Base-by-base conservation (phyloP, 2,888 invertebrate genomes). In the Labia minor region DNA sequence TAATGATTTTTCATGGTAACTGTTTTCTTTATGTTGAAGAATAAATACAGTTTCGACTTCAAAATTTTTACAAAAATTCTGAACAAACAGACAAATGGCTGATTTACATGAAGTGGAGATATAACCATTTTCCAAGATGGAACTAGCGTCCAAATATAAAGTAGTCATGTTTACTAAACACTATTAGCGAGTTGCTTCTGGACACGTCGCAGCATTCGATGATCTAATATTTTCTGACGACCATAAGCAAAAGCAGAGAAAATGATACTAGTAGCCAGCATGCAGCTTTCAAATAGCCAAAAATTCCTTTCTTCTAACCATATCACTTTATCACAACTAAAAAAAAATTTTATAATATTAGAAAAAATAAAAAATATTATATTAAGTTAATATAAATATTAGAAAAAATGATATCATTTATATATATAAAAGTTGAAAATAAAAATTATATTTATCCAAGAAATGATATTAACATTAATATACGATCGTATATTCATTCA, bases 231-330 rank as follows among this genome's bases (percentile, higher is more conserved):
- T 73, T 83, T 81, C 73, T 86, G 83, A 71, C 90, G 79, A 21
- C 85, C 76, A 76, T 84, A 82, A 0, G 88, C 88, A 68, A 85
- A 81, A 61, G 84, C 73, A 64, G 85, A 85, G 11, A 90, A 88
- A 19, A 84, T 75, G 0, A 87, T 74, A 1, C 87, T 86, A 33
- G 86, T 74, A 0, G 84, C 77, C 74, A 89, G 85, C 78, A 87
- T 85, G 74, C 86, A 82, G 65, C 85, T 83, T 74, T 91, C 87
- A 74, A 92, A 92, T 72, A 88, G 85, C 88, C 90, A 91, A 77
- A 90, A 95, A 67, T 87, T 84, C 69, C 86, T 83, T 75, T 92
- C 90, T 74, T 94, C 93, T 65, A 92, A 81, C 81, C 89, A 89
- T 1, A 89, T 89, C 16, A 92, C 89, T 75, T 86, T 83, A 74